Percentiles rank a stretch among this genome's conserved stretches.
phyloP scores from a whole-genome alignment of 2,888 invertebrate species.

The Octodonta nipae region DNA sequence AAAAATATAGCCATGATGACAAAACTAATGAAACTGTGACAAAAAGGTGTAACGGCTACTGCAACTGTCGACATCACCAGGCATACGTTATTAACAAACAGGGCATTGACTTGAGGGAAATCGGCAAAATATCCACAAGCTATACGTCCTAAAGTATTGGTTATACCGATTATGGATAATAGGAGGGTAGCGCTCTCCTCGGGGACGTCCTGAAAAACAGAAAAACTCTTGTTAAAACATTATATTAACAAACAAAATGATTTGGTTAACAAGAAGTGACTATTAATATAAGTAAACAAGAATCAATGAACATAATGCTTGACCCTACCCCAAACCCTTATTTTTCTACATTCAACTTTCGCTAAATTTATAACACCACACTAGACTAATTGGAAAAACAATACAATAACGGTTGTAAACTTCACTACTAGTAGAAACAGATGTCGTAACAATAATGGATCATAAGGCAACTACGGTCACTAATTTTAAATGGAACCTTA shows the following conservation, averaged over 20 bases:
- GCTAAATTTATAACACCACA: no score
- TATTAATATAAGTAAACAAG: no score
- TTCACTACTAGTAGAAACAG: no score
- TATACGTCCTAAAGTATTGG: slow-evolving; percentile 86
- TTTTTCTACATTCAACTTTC: no score
- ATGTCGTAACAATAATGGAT: no score
- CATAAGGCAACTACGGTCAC: no score
- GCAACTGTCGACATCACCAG: slow-evolving; percentile 78
- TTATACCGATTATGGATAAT: slow-evolving; percentile 76
- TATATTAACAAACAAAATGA: slow-evolving; percentile 1
- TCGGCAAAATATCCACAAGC: slow-evolving; percentile 81
- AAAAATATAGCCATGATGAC: slow-evolving; percentile 75
- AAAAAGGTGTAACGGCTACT: slow-evolving; percentile 73
- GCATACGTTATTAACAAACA: slow-evolving; percentile 86
- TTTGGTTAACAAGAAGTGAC: no score
- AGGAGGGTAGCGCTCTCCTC: slow-evolving; percentile 58
- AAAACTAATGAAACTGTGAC: slow-evolving; percentile 60
- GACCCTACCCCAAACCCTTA: no score
- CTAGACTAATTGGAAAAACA: no score
- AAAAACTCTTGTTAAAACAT: slow-evolving; percentile 3
- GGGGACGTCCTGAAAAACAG: slow-evolving; percentile 53
- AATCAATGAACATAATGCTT: no score
- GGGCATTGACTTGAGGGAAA: slow-evolving; percentile 81
- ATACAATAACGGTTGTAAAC: no score
- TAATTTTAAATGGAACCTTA: no score